Conservation (phyloP, 2,888 invertebrate genomes). For the Cordilura impudica region DNA sequence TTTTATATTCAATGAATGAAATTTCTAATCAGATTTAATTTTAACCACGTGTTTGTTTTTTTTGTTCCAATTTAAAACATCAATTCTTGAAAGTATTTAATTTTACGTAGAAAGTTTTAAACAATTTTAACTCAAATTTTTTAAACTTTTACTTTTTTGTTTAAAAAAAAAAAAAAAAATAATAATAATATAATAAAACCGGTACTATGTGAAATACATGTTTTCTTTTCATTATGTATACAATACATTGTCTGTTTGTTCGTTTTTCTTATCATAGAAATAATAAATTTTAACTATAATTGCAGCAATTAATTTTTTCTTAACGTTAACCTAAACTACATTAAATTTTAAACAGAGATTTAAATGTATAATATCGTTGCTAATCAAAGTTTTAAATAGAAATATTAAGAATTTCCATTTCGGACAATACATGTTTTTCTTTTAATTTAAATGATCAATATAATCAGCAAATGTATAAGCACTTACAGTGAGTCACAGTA, state of each 20-base stretch:
- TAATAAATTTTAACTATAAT: conserved; percentile 20
- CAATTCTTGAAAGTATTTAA: conserved; percentile 37
- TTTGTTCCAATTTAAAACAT: conserved; percentile 24
- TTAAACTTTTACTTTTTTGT: conserved; percentile 54
- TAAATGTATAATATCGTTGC: not conserved
- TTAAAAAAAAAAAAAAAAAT: not conserved
- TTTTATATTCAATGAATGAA: too few species aligned
- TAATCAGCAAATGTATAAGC: too few species aligned
- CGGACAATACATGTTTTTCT: not conserved
- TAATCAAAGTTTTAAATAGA: too few species aligned
- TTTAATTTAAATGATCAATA: not conserved
- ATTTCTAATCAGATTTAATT: too few species aligned
- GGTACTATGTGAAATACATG: not conserved
- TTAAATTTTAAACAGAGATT: not conserved
- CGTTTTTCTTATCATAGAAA: conserved; percentile 15
- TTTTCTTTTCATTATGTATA: not conserved
- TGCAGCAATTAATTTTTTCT: conserved; percentile 15
- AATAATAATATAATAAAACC: not conserved
- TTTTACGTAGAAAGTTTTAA: conserved; percentile 55
- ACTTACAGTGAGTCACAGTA: too few species aligned
- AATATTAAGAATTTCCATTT: too few species aligned
- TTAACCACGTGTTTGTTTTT: conserved; percentile 21
- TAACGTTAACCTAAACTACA: not conserved
- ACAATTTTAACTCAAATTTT: conserved; percentile 11
- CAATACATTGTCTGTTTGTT: not conserved